These are phyloP conservation scores for Entomobrya proxima DNA, from an alignment of 2,888 invertebrate genomes.

Conservation along the genomic window DNA sequence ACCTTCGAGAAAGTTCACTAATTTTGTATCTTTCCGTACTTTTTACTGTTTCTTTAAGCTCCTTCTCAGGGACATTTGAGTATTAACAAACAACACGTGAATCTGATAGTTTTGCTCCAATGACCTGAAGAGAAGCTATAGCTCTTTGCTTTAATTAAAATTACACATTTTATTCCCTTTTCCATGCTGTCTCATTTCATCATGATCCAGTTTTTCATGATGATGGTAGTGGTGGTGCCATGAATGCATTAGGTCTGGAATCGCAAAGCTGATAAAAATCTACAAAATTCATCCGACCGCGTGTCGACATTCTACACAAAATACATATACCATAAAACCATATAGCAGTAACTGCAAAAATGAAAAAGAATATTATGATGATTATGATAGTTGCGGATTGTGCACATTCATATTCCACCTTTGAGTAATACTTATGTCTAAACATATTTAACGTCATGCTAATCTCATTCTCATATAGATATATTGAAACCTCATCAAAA, in stretches of 20 bases:
- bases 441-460: too few species aligned
- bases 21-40: background rate
- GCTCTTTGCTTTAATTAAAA: background rate
- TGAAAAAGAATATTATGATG: too few species aligned
- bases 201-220: slow-evolving; percentile 7
- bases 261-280: background rate
- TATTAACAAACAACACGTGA: slow-evolving; percentile 9
- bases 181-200: background rate
- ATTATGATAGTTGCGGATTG: too few species aligned
- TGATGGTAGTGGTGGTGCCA: too few species aligned
- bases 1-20: background rate
- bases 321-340: too few species aligned
- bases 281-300: background rate
- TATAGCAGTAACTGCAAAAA: too few species aligned
- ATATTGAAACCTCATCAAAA: too few species aligned
- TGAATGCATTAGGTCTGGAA: background rate
- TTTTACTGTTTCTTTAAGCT: background rate
- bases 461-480: too few species aligned
- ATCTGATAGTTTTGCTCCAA: slow-evolving; percentile 1
- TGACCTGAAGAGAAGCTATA: background rate
- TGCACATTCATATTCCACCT: too few species aligned
- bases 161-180: background rate
- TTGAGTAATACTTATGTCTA: too few species aligned
- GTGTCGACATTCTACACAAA: too few species aligned
- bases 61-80: background rate